Evolutionary conservation across 2,888 invertebrate species (phyloP), one percentile per base, ranked within the genome.

Genomic region (Catocala sponsa): DNA sequence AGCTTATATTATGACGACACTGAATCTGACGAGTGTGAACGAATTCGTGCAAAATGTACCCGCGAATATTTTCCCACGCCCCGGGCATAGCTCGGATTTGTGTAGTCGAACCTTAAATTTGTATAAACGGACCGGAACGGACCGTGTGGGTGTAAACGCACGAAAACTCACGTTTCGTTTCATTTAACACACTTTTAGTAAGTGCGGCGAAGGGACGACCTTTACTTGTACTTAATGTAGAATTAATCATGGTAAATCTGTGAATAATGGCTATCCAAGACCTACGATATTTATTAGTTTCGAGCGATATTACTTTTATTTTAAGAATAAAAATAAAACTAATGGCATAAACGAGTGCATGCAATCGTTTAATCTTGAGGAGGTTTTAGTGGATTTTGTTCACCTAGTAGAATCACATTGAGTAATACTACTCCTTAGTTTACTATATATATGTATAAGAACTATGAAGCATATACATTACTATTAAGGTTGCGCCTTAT

Each of bases 171-270:
- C 57, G 53, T 60, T 54, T 32, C 51, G 57, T 60, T 65, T 58
- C 57, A 57, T 63, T 63, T 53, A 56, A 62, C 56, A 62, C 56
- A 62, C 62, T 57, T 62, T 42, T 62, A 57, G 52, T 56, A 53
- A 62, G 62, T 62, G 61, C 56, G 61, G 56, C 47, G 35, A 52
- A 62, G 44, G 61, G 49, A 62, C 43, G 53, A 57, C 52, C 60
- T 54, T 59, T 60, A 42, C 25, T 33, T 52, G 56, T 55, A 56
- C 61, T 48, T 55, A 55, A 52, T n/a, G 12, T 12, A 55, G 55
- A 56, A 61, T 61, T 56, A 55, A 61, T 61, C 56, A 55, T 52
- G 43, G 55, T 51, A 43, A 52, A 51, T 61, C 55, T 56, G 42
- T 55, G 46, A 53, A 46, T 56, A 62, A 62, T 57, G 44, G 52